Evolutionary conservation across 2,888 invertebrate genomes (phyloP).

Genomic region (Willowsia nigromaculata): DNA sequence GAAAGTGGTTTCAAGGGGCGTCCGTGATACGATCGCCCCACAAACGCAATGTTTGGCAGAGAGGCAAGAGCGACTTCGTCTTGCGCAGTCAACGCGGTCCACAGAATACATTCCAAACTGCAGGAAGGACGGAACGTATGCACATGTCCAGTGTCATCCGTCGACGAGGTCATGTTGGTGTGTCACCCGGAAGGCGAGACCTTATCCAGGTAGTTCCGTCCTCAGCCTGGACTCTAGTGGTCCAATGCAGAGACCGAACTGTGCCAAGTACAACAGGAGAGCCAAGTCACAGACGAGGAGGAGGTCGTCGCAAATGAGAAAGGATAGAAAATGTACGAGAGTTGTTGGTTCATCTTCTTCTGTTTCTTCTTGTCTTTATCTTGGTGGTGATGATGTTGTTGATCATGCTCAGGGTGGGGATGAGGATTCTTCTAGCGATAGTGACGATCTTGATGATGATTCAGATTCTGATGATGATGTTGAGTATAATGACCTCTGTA

Average conservation of each 20-base stretch:
- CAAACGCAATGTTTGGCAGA: constrained; percentile 73
- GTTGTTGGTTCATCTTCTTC: constrained; percentile 24
- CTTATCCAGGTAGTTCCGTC: constrained; percentile 89
- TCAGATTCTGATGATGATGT: constrained; percentile 46
- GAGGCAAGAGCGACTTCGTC: constrained; percentile 73
- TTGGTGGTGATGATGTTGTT: constrained; percentile 46
- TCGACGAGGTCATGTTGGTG: constrained; percentile 93
- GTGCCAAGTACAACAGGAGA: constrained; percentile 81
- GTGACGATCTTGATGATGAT: constrained; percentile 59
- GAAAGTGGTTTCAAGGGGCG: constrained; percentile 56
- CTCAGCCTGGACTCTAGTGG: constrained; percentile 81
- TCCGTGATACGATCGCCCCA: constrained; percentile 45
- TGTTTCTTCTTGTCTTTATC: constrained; percentile 18
- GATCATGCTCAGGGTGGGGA: constrained; percentile 40
- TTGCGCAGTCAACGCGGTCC: constrained; percentile 66
- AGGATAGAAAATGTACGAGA: constrained; percentile 77
- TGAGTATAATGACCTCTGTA: constrained; percentile 52
- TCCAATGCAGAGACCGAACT: constrained; percentile 83
- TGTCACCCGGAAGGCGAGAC: constrained; percentile 90
- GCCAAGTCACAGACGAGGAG: constrained; percentile 77
- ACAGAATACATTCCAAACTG: constrained; percentile 86
- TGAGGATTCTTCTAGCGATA: constrained; percentile 52
- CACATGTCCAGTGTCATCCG: constrained; percentile 89
- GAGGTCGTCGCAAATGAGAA: constrained; percentile 76
- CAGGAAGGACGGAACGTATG: constrained; percentile 90